phyloP scores from a whole-genome alignment of 2,797 vertebrate species.

The Silurus lanzhouensis region DNA sequence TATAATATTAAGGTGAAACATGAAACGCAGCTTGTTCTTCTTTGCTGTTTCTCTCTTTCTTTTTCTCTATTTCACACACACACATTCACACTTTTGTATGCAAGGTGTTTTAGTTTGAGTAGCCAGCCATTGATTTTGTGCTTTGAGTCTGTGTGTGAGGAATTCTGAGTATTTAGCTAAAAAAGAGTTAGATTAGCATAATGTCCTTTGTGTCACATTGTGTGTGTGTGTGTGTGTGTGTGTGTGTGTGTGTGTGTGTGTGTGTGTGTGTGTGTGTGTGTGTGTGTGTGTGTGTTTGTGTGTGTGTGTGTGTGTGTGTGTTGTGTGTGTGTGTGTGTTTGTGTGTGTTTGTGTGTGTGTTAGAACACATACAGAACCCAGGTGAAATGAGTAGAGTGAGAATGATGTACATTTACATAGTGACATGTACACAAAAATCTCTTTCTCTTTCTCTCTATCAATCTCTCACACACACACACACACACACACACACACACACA shows the following conservation, averaged over 20 bases:
- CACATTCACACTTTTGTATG: constrained; percentile 9
- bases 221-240: neutral
- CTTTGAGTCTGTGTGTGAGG: constrained; percentile 2
- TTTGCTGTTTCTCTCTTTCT: neutral
- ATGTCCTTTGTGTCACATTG: constrained; percentile 23
- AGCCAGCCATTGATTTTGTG: constrained; percentile 22
- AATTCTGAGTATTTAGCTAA: constrained; percentile 15
- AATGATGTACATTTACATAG: neutral
- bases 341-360: constrained; percentile 25
- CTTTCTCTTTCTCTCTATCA: neutral
- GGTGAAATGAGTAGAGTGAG: neutral
- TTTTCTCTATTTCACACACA: neutral
- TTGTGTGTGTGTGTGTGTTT: constrained; percentile 22
- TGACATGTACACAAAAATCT: neutral
- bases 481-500: neutral
- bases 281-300: constrained; percentile 26
- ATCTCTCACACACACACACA: neutral
- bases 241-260: constrained; percentile 24
- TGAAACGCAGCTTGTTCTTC: neutral
- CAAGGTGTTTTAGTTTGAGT: constrained; percentile 19
- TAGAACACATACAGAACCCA: neutral
- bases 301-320: constrained; percentile 17
- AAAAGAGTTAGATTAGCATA: constrained; percentile 14
- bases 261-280: constrained; percentile 19
- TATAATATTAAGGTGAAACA: neutral